phyloP scores from a whole-genome alignment of 2,113 vertebrate species.

The Rhinolophus sinicus region DNA sequence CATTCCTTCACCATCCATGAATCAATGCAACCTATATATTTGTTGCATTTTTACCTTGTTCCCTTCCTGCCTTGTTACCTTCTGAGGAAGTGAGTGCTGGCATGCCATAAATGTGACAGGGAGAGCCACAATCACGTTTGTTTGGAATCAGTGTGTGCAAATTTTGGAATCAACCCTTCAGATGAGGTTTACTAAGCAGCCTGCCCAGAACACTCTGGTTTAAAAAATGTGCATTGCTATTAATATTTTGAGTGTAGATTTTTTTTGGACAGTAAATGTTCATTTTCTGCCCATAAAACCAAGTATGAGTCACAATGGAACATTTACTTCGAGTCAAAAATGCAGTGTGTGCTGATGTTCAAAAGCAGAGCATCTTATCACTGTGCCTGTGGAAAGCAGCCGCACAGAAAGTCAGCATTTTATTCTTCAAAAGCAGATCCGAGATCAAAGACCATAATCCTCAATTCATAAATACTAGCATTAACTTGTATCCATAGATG shows the following conservation, averaged over 20 bases:
- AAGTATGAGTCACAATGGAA: constrained; percentile 76
- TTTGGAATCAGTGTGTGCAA: constrained; percentile 50
- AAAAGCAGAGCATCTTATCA: constrained; percentile 69
- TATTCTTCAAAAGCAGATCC: constrained; percentile 51
- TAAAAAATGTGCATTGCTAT: constrained; percentile 65
- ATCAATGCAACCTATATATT: neutral
- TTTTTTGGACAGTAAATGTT: constrained; percentile 72
- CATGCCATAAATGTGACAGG: neutral
- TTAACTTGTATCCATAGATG: constrained; percentile 66
- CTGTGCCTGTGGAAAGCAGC: neutral
- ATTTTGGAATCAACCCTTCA: constrained; percentile 64
- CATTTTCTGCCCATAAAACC: constrained; percentile 71
- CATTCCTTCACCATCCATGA: neutral
- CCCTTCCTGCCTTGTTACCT: constrained; percentile 27
- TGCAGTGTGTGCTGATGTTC: constrained; percentile 33
- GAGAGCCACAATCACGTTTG: constrained; percentile 64
- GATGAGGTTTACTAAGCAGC: constrained; percentile 61
- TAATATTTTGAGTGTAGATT: constrained; percentile 72
- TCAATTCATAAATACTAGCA: constrained; percentile 57
- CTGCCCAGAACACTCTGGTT: constrained; percentile 64
- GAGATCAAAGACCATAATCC: constrained; percentile 51
- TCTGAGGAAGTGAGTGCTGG: constrained; percentile 43
- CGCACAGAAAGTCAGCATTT: neutral
- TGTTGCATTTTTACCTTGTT: neutral
- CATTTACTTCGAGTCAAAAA: constrained; percentile 68